Percentiles rank a stretch among this genome's conserved stretches.
phyloP scores from a whole-genome alignment of 1,140 invertebrate genomes.

The Mizuhopecten yessoensis region DNA sequence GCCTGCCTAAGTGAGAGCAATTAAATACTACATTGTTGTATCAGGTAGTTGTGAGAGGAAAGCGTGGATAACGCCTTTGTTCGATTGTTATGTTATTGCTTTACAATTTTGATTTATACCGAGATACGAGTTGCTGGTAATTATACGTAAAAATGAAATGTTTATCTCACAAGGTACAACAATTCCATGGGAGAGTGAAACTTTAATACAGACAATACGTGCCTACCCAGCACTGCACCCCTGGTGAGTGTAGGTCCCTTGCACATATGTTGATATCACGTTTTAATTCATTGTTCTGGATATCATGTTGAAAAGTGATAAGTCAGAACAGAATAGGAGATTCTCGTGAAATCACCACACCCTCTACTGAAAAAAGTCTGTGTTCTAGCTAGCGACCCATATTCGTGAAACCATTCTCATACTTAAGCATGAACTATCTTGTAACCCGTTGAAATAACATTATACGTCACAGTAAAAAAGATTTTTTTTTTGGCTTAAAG shows the following conservation, averaged over 20 bases:
- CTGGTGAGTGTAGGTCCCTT: not conserved
- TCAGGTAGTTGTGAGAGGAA: not conserved
- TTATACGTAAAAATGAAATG: not conserved
- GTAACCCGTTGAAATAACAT: too few relatives aligned
- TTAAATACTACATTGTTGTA: not conserved
- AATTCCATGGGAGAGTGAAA: not conserved
- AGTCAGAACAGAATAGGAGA: not conserved
- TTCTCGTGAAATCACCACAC: not conserved
- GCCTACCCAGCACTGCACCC: not conserved
- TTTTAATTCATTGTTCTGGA: not conserved
- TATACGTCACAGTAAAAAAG: too few relatives aligned
- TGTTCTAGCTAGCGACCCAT: too few relatives aligned
- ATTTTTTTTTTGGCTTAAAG: too few relatives aligned
- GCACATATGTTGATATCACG: not conserved
- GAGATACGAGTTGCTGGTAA: not conserved
- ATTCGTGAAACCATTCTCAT: too few relatives aligned
- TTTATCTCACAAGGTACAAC: conserved; percentile 1
- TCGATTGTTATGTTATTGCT: not conserved
- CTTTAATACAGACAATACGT: not conserved
- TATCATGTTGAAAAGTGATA: too few relatives aligned
- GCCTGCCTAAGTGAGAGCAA: conserved; percentile 11
- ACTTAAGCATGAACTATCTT: too few relatives aligned
- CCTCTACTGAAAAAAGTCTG: not conserved
- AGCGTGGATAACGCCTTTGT: not conserved
- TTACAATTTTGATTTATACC: not conserved